Evolutionary conservation across 2,797 vertebrate species (phyloP).

Genomic region (Sebastes nivosus): DNA sequence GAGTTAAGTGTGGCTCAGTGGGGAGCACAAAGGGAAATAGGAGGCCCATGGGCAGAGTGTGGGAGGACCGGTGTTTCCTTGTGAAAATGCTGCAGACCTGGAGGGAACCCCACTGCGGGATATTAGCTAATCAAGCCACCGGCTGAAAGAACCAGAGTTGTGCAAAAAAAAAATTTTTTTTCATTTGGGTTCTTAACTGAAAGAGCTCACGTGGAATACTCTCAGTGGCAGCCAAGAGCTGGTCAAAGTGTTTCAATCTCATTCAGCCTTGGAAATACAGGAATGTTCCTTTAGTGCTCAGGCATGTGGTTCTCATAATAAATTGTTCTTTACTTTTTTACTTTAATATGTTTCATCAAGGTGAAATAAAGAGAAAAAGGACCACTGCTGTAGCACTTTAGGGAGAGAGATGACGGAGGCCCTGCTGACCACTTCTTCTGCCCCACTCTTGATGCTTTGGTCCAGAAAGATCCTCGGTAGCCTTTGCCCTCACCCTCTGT

Average conservation of each 20-base stretch:
- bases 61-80: slow-evolving; percentile 11
- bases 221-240: background rate
- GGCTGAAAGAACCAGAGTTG: slow-evolving; percentile 9
- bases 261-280: background rate
- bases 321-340: background rate
- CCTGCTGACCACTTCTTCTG: background rate
- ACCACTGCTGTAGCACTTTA: background rate
- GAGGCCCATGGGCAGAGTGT: slow-evolving; percentile 6
- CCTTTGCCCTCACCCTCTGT: background rate
- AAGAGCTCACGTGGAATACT: slow-evolving; percentile 33
- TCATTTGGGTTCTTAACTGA: slow-evolving; percentile 28
- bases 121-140: slow-evolving; percentile 47
- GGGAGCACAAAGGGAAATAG: slow-evolving; percentile 12
- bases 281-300: too few relatives aligned
- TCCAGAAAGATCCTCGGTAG: background rate
- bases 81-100: slow-evolving; percentile 25
- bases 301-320: background rate
- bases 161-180: background rate
- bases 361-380: background rate
- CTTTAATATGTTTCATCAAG: background rate
- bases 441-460: background rate
- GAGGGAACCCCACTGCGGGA: slow-evolving; percentile 28
- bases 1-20: slow-evolving; percentile 8
- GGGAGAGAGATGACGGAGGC: background rate
- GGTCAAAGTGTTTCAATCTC: background rate